These are phyloP conservation scores for Drosophila littoralis DNA, from an alignment of 1,140 invertebrate species.

Conservation along the genomic window DNA sequence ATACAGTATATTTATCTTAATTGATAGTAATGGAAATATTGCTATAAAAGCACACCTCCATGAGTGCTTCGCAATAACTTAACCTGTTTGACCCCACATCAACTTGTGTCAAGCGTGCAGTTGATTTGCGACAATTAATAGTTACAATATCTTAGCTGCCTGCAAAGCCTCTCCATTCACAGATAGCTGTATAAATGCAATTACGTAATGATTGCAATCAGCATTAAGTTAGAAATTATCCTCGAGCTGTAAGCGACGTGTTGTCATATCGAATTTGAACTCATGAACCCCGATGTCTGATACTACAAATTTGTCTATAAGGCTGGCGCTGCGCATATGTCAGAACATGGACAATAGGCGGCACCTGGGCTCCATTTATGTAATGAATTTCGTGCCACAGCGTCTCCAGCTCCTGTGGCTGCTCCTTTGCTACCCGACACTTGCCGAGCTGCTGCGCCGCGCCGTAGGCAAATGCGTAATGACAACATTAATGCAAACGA, in stretches of 20 bases:
- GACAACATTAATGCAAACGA: conserved; percentile 79
- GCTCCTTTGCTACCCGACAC: conserved; percentile 27
- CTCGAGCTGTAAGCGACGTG: background rate
- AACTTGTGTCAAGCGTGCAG: background rate
- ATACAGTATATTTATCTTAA: no score
- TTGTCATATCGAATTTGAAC: conserved; percentile 1
- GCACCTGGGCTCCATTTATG: conserved; percentile 66
- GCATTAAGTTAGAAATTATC: conserved; percentile 24
- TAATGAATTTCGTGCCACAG: conserved; percentile 69
- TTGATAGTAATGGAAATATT: background rate
- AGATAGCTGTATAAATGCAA: conserved; percentile 21
- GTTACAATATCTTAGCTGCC: background rate
- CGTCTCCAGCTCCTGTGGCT: conserved; percentile 4
- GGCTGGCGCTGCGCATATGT: conserved; percentile 29
- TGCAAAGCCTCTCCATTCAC: background rate
- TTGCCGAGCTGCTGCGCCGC: conserved; percentile 27
- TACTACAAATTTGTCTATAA: conserved; percentile 20
- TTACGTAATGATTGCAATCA: conserved; percentile 47
- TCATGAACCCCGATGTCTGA: conserved; percentile 6
- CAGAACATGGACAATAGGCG: conserved; percentile 26
- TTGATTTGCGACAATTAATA: background rate
- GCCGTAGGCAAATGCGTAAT: conserved; percentile 74
- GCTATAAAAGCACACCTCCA: background rate
- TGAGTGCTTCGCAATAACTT: background rate
- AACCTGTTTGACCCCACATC: background rate